A percentile compares a stretch with the other conserved stretches of the same genome.
Conservation (phyloP, 2,888 invertebrate genomes). For the Amphipyra tragopoginis region DNA sequence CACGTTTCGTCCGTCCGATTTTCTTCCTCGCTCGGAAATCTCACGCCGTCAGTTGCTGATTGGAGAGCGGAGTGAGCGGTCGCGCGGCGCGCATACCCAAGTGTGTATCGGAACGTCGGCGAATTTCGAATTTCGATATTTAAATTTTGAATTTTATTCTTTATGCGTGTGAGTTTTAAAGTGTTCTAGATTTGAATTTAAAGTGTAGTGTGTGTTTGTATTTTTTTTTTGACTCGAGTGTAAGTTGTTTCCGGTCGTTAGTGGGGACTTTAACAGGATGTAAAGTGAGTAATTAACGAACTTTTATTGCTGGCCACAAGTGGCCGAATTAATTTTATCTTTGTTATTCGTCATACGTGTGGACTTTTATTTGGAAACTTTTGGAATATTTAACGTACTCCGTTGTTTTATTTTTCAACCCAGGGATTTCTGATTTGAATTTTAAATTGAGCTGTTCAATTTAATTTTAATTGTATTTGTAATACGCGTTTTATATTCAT, state of each 20-base stretch:
- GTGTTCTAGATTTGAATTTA: slow-evolving; percentile 25
- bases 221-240: slow-evolving; percentile 34
- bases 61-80: slow-evolving; percentile 43
- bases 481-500: background rate
- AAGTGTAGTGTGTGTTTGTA: slow-evolving; percentile 47
- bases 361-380: slow-evolving; percentile 16
- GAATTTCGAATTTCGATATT: slow-evolving; percentile 26
- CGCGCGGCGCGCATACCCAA: slow-evolving; percentile 47
- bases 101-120: slow-evolving; percentile 33
- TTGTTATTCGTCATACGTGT: slow-evolving; percentile 3
- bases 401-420: background rate
- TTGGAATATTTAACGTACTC: slow-evolving; percentile 1
- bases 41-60: slow-evolving; percentile 46
- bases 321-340: slow-evolving; percentile 25
- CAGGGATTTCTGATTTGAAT: background rate
- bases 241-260: slow-evolving; percentile 21
- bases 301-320: slow-evolving; percentile 39
- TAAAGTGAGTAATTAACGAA: slow-evolving; percentile 54
- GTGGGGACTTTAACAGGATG: slow-evolving; percentile 42
- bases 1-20: slow-evolving; percentile 23
- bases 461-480: too few relatives aligned
- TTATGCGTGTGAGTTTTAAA: slow-evolving; percentile 23
- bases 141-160: slow-evolving; percentile 15
- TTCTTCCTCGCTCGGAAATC: slow-evolving; percentile 50
- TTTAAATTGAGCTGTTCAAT: background rate